phyloP scores from a whole-genome alignment of 2,113 vertebrate species.

The Tamias sibiricus region DNA sequence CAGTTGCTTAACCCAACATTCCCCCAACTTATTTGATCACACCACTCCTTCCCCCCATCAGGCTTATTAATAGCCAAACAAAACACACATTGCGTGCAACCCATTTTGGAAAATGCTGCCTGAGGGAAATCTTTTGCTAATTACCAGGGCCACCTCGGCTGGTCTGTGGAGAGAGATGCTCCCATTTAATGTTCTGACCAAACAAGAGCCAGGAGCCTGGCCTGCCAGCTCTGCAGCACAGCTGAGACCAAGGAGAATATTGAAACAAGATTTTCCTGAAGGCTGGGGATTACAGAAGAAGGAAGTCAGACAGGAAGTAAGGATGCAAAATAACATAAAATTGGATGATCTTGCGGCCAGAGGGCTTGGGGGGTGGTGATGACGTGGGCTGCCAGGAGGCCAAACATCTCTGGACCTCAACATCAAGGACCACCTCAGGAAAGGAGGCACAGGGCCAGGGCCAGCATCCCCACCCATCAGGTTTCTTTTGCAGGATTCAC shows the following conservation, averaged over 20 bases:
- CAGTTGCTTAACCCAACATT: not conserved
- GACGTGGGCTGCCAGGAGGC: not conserved
- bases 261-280: conserved; percentile 22
- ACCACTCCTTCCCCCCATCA: not conserved
- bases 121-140: conserved; percentile 69
- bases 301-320: not conserved
- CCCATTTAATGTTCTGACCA: conserved; percentile 43
- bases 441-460: not conserved
- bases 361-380: not conserved
- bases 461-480: accelerated
- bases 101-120: conserved; percentile 66
- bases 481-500: not conserved
- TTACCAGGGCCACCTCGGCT: conserved; percentile 38
- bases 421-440: not conserved
- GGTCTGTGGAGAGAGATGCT: conserved; percentile 10
- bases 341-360: not conserved
- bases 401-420: not conserved
- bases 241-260: not conserved
- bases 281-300: not conserved
- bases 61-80: conserved; percentile 10
- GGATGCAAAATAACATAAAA: not conserved
- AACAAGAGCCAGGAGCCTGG: not conserved
- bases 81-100: not conserved
- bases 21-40: not conserved
- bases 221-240: conserved; percentile 12